A percentile compares a stretch with the other conserved stretches of the same genome.
Conservation (phyloP, 1,140 invertebrate genomes). For the Nebria ingens region DNA sequence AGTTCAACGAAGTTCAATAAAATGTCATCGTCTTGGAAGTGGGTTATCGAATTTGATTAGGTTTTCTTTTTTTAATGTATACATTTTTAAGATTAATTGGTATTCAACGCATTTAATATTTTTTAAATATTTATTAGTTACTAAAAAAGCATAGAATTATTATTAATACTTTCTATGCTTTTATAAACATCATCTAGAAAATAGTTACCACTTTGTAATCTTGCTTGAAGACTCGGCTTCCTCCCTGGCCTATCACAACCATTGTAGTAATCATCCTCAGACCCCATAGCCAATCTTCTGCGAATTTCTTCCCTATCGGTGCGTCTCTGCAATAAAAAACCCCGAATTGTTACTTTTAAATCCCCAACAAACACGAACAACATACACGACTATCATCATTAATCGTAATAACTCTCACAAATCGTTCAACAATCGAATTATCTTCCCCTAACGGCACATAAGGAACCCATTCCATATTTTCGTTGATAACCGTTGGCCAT, state of each 20-base stretch:
- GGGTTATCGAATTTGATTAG: no score
- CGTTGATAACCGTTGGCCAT: slow-evolving; percentile 33
- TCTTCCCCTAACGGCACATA: slow-evolving; percentile 34
- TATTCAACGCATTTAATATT: no score
- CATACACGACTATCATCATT: slow-evolving; percentile 32
- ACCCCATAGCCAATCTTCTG: slow-evolving; percentile 74
- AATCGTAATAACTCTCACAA: slow-evolving; percentile 49
- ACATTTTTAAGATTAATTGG: no score
- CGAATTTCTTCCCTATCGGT: slow-evolving; percentile 90
- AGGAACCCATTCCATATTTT: slow-evolving; percentile 36
- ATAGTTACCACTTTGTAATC: slow-evolving; percentile 66
- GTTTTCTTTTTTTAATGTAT: no score
- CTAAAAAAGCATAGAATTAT: no score
- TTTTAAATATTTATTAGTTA: no score
- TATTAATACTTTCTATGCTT: no score
- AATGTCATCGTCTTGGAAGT: no score
- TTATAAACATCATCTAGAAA: slow-evolving; percentile 4
- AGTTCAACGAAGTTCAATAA: no score
- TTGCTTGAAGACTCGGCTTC: slow-evolving; percentile 78
- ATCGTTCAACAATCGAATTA: slow-evolving; percentile 53
- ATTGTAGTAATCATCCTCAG: slow-evolving; percentile 65
- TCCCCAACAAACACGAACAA: slow-evolving; percentile 11
- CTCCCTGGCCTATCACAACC: slow-evolving; percentile 52
- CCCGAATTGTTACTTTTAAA: slow-evolving; percentile 15
- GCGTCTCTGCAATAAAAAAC: slow-evolving; percentile 52